A percentile compares a stretch with the other conserved stretches of the same genome.
Conservation (phyloP, 1,140 invertebrate species). For the Zaprionus tsacasi region DNA sequence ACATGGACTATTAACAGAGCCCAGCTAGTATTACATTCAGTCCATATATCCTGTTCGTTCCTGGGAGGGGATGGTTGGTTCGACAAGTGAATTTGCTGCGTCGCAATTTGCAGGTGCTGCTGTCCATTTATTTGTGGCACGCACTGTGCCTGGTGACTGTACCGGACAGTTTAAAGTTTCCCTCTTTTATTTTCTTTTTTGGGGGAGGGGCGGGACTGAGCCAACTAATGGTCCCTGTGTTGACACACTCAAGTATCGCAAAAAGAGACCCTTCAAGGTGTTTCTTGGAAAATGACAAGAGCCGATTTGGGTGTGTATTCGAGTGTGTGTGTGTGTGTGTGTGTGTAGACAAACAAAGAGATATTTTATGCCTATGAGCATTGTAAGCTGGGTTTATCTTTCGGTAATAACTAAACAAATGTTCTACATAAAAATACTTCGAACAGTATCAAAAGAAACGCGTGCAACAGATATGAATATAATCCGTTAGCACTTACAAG, state of each 20-base stretch:
- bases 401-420: background rate
- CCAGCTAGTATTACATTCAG: conserved; percentile 29
- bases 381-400: conserved; percentile 1
- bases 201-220: too few relatives aligned
- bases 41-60: conserved; percentile 30
- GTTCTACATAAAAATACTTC: background rate
- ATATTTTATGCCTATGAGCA: background rate
- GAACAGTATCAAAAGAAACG: background rate
- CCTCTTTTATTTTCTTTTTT: too few relatives aligned
- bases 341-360: conserved; percentile 1
- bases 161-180: conserved; percentile 18
- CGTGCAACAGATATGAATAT: background rate
- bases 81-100: conserved; percentile 25
- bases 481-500: background rate
- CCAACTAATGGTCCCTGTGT: conserved; percentile 13
- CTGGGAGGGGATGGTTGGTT: too few relatives aligned
- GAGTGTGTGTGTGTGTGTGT: background rate
- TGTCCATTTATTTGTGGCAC: conserved; percentile 15
- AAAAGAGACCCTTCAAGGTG: conserved; percentile 5
- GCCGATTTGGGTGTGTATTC: background rate
- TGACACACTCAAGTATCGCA: conserved; percentile 10
- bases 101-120: conserved; percentile 14
- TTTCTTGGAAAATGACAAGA: background rate
- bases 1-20: conserved; percentile 43
- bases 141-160: background rate